Conservation (phyloP, 2,797 vertebrate genomes). For the Darevskia nairensis region DNA sequence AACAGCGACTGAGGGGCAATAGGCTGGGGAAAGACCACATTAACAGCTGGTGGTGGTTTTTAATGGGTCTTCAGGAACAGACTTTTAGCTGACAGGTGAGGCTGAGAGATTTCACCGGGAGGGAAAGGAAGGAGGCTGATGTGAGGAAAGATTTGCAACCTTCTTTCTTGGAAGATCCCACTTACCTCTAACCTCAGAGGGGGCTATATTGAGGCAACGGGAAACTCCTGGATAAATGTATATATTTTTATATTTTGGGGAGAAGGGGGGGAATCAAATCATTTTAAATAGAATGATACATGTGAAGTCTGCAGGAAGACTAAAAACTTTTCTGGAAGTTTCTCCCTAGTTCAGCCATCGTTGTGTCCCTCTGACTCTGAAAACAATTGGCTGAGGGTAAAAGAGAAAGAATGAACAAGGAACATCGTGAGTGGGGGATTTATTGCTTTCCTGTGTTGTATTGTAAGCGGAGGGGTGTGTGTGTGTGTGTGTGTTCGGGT, state of each 20-base stretch:
- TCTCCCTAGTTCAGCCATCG: constrained; percentile 65
- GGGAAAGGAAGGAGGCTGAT: constrained; percentile 21
- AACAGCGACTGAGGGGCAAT: background rate
- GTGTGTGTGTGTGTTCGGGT: background rate
- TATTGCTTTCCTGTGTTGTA: constrained; percentile 64
- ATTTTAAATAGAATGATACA: constrained; percentile 37
- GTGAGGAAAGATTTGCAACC: constrained; percentile 27
- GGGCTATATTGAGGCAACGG: constrained; percentile 33
- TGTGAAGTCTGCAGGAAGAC: constrained; percentile 59
- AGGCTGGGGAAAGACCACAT: too few relatives aligned
- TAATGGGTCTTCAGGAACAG: background rate
- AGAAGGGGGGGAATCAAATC: constrained; percentile 36
- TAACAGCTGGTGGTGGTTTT: background rate
- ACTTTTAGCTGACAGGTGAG: constrained; percentile 30
- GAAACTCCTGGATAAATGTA: constrained; percentile 42
- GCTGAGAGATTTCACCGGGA: constrained; percentile 22
- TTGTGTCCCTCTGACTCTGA: background rate
- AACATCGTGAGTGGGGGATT: constrained; percentile 17
- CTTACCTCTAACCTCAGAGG: constrained; percentile 37
- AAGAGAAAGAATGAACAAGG: background rate
- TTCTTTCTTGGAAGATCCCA: background rate
- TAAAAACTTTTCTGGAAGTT: constrained; percentile 55
- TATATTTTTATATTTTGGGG: constrained; percentile 60
- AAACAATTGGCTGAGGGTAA: constrained; percentile 55
- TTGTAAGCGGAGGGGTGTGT: constrained; percentile 46